Conservation (phyloP, 92 coral and sea anemone genomes). For the Zoanthus solanderi region DNA sequence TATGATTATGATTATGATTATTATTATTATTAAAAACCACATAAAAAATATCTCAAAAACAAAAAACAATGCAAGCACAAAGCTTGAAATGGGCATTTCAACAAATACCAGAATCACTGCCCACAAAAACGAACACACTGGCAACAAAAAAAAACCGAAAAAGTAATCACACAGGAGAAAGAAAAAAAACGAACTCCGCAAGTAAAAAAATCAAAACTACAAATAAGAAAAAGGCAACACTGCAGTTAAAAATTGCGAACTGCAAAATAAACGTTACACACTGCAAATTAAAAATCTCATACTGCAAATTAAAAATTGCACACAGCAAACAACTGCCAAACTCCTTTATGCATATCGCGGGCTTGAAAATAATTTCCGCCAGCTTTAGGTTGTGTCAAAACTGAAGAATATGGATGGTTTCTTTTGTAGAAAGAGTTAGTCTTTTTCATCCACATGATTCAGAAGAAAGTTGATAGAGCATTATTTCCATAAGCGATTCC, state of each 20-base stretch:
- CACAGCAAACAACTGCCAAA: neutral
- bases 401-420: neutral
- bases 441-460: conserved; percentile 31
- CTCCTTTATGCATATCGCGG: neutral
- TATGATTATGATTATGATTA: too few species aligned
- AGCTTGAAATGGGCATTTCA: too few species aligned
- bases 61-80: too few species aligned
- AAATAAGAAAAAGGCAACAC: too few species aligned
- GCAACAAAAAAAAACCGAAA: neutral
- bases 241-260: too few species aligned
- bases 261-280: neutral
- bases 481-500: conserved; percentile 23
- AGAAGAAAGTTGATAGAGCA: conserved; percentile 40
- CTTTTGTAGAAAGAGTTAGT: neutral
- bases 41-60: too few species aligned
- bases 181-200: conserved; percentile 19
- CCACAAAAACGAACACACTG: neutral
- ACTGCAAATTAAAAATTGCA: too few species aligned
- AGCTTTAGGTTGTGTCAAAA: neutral
- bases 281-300: neutral
- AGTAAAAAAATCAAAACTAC: neutral
- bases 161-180: neutral
- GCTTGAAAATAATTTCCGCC: conserved; percentile 2
- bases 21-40: too few species aligned
- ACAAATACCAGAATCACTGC: neutral